Evolutionary conservation across 2,888 invertebrate species (phyloP), one percentile per base, ranked within the genome.

Genomic region (Lypha dubia): DNA sequence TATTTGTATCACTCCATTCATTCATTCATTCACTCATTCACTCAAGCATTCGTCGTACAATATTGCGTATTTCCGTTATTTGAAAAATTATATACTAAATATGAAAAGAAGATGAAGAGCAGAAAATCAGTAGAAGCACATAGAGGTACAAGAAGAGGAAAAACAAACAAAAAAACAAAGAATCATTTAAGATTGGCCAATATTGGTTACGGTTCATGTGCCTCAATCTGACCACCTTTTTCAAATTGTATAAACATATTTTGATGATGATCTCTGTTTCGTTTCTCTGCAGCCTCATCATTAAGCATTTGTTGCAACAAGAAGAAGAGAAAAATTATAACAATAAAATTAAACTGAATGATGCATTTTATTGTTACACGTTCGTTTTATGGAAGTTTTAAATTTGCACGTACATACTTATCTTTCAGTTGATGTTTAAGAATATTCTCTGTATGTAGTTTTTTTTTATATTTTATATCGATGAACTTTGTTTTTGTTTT

Each of bases 141-240:
- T 28, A 4, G 28, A 28, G 2, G 11, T 24, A 17, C 7, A 17
- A 20, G 17, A 56, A 38, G 4, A 41, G n/a, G n/a, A n/a, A n/a
- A n/a, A n/a, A n/a, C n/a, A n/a, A 24, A 44, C 44, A 79, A 44
- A 28, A 79, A 63, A 74, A 67, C 32, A 58, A 44, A 81, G 84
- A 84, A 84, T 81, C 79, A 80, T 77, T 75, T 62, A 73, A 77
- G 88, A 89, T 90, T 90, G 90, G 91, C 89, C 87, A 91, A 90
- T 89, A 89, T 88, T 88, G 88, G 90, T 88, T 89, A 90, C 90
- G 91, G 91, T 91, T 91, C 90, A 90, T 88, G 89, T 88, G 88
- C 68, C 79, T 79, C 79, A 71, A 82, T 65, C 79, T 79, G 79
- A 73, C 73, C 79, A 79, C 63, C 46, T 56, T 22, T 62, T 41